These are phyloP conservation scores for Larimichthys polyactis DNA, from an alignment of 2,113 vertebrate genomes.

Conservation along the genomic window DNA sequence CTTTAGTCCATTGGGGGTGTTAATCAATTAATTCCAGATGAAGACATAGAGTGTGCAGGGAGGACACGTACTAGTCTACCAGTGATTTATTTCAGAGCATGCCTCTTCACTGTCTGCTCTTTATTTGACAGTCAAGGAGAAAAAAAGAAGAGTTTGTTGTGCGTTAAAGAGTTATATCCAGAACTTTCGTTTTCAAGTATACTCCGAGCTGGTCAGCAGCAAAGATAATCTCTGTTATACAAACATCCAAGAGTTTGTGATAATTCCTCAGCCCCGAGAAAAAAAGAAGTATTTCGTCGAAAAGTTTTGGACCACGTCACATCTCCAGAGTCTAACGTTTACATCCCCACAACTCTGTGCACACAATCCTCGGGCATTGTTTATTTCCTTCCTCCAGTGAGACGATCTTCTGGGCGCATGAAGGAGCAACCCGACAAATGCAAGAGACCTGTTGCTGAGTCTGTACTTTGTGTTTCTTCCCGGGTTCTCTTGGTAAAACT, in stretches of 20 bases:
- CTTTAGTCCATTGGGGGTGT: conserved; percentile 59
- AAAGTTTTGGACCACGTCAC: conserved; percentile 38
- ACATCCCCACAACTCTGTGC: neutral
- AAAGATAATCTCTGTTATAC: neutral
- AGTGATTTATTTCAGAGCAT: conserved; percentile 43
- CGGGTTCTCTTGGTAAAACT: conserved; percentile 55
- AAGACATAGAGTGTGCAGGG: conserved; percentile 12
- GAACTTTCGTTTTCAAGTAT: conserved; percentile 20
- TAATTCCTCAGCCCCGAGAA: neutral
- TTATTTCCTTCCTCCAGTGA: neutral
- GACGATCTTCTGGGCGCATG: conserved; percentile 1
- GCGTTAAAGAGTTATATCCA: conserved; percentile 47
- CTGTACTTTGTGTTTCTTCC: conserved; percentile 35
- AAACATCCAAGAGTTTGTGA: conserved; percentile 14
- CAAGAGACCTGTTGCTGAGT: conserved; percentile 6
- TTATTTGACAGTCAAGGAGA: neutral
- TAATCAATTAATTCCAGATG: conserved; percentile 60
- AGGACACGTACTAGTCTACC: conserved; percentile 17
- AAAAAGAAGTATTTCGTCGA: neutral
- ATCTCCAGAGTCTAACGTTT: conserved; percentile 11
- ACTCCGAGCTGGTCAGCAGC: conserved; percentile 7
- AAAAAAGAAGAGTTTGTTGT: neutral
- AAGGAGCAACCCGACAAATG: neutral
- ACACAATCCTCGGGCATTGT: conserved; percentile 12
- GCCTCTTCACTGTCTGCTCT: conserved; percentile 7